Conservation (phyloP, 2,113 vertebrate species). For the Odocoileus virginianus region DNA sequence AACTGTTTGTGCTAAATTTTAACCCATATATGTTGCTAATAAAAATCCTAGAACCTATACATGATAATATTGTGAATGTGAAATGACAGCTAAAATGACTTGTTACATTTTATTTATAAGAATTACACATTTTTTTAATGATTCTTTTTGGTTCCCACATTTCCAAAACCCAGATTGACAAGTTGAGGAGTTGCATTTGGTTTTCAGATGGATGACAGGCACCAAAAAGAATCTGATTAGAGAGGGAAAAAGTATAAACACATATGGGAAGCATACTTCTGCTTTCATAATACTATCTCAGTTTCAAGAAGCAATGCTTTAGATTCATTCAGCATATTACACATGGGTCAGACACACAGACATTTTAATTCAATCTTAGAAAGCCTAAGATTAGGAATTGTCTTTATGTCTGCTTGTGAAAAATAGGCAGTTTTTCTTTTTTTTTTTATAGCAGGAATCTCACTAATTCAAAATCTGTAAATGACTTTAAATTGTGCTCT, state of each 20-base stretch:
- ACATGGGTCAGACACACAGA: neutral
- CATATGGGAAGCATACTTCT: neutral
- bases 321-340: neutral
- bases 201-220: slow-evolving; percentile 18
- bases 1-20: neutral
- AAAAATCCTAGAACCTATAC: neutral
- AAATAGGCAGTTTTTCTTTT: slow-evolving; percentile 21
- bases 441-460: neutral
- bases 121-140: neutral
- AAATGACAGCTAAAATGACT: neutral
- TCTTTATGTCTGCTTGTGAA: neutral
- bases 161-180: slow-evolving; percentile 39
- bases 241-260: neutral
- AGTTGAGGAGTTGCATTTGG: neutral
- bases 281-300: neutral
- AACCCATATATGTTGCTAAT: neutral
- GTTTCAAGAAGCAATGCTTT: neutral
- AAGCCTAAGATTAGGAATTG: neutral
- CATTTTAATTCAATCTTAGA: neutral
- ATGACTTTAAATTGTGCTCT: neutral
- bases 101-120: neutral
- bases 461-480: neutral
- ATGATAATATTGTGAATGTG: neutral
- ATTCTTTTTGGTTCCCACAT: neutral
- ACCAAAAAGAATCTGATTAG: neutral